Percentiles rank a stretch among this genome's conserved stretches.
These are phyloP conservation scores for Antechinus flavipes DNA, from an alignment of 2,113 vertebrate species.

Conservation along the genomic window DNA sequence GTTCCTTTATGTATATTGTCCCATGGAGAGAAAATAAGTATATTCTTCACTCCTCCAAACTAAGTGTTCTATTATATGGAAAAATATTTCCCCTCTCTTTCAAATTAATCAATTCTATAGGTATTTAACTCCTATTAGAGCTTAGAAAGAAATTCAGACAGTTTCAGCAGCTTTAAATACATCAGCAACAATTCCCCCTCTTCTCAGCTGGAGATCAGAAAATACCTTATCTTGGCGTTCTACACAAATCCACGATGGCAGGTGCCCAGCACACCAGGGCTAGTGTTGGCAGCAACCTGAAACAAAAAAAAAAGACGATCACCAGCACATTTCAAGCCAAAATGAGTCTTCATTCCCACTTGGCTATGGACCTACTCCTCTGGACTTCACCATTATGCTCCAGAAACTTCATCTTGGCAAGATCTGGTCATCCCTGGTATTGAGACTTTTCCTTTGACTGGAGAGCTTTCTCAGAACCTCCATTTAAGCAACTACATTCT, in stretches of 20 bases:
- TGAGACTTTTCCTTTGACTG: neutral
- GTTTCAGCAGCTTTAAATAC: slow-evolving; percentile 40
- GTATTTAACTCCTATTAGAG: slow-evolving; percentile 41
- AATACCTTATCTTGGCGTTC: slow-evolving; percentile 53
- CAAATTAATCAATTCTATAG: neutral
- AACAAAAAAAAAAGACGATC: slow-evolving; percentile 41
- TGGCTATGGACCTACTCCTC: neutral
- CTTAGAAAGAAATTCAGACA: slow-evolving; percentile 37
- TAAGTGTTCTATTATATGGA: neutral
- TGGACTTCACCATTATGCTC: slow-evolving; percentile 36
- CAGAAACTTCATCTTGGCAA: slow-evolving; percentile 30
- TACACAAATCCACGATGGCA: slow-evolving; percentile 51
- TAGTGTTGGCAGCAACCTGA: slow-evolving; percentile 59
- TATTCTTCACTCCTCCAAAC: neutral
- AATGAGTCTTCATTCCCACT: slow-evolving; percentile 4
- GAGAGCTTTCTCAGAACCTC: neutral
- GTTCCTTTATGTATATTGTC: neutral
- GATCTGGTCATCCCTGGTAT: slow-evolving; percentile 10
- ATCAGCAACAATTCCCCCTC: slow-evolving; percentile 63
- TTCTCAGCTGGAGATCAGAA: slow-evolving; percentile 45
- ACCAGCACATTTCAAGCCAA: slow-evolving; percentile 33
- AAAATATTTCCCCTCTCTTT: neutral
- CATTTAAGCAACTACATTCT: neutral
- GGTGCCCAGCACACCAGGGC: slow-evolving; percentile 30
- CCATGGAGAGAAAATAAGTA: neutral